phyloP scores from a whole-genome alignment of 2,797 vertebrate genomes.

The Acanthurus lineatus region DNA sequence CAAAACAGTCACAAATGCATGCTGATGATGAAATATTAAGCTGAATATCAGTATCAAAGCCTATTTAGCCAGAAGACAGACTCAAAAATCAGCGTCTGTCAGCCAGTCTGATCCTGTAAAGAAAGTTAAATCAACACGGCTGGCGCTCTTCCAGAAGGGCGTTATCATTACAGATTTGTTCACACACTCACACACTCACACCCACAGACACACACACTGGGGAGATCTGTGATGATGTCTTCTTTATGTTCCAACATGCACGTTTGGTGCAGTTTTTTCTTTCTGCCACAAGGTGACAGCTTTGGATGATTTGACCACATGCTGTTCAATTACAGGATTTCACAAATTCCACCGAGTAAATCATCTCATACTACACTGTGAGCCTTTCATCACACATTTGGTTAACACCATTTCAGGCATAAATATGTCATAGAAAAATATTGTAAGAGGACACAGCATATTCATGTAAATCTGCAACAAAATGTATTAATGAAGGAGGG shows the following conservation, averaged over 20 bases:
- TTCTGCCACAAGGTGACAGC: constrained; percentile 70
- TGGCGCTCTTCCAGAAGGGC: neutral
- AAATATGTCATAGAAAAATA: neutral
- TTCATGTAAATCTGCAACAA: neutral
- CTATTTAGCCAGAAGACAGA: neutral
- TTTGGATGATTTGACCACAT: constrained; percentile 48
- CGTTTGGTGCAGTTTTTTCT: constrained; percentile 35
- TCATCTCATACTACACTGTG: neutral
- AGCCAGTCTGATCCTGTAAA: constrained; percentile 4
- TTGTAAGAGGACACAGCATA: too few relatives aligned
- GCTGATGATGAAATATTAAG: neutral
- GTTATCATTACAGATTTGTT: constrained; percentile 2
- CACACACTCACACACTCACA: constrained; percentile 9
- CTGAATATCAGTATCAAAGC: constrained; percentile 5
- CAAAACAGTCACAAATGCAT: neutral
- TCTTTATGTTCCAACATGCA: neutral
- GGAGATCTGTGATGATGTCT: neutral
- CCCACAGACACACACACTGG: constrained; percentile 4
- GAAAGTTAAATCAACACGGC: constrained; percentile 25
- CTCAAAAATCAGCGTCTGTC: constrained; percentile 1
- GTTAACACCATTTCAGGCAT: neutral
- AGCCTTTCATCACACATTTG: neutral
- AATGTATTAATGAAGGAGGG: neutral
- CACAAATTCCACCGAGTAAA: constrained; percentile 23
- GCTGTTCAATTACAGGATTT: constrained; percentile 4